Evolutionary conservation across 2,888 invertebrate genomes (phyloP).

Genomic region (Shargacucullia verbasci): DNA sequence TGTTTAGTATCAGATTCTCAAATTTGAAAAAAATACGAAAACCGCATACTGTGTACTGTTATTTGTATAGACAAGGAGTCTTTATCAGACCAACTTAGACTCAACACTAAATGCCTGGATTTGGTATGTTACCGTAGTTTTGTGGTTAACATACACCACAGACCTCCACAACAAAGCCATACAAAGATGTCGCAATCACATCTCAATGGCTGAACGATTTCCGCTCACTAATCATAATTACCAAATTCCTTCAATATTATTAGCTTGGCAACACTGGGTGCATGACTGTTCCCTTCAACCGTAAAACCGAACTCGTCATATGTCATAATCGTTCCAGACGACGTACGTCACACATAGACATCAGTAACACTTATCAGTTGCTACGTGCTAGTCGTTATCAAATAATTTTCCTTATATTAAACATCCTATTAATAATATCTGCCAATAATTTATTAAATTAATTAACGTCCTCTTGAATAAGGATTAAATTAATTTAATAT

Average conservation of each 20-base stretch:
- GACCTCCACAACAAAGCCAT: no score
- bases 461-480: conserved; percentile 7
- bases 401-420: conserved; percentile 27
- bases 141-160: no score
- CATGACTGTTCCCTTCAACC: not conserved
- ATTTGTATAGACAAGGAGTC: no score
- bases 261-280: conserved; percentile 5
- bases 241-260: conserved; percentile 5
- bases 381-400: conserved; percentile 3
- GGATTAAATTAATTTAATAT: no score
- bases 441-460: conserved; percentile 10
- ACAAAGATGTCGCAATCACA: not conserved
- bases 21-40: no score
- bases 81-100: no score
- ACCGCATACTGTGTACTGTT: no score
- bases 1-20: no score
- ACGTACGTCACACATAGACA: conserved; percentile 9
- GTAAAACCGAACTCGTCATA: conserved; percentile 1
- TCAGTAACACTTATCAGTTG: not conserved
- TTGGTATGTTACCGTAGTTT: no score
- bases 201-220: no score
- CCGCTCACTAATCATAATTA: no score
- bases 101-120: no score
- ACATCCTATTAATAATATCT: conserved; percentile 3
- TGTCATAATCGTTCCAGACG: not conserved